Evolutionary conservation across 2,888 invertebrate species (phyloP).

Genomic region (Octodonta nipae): DNA sequence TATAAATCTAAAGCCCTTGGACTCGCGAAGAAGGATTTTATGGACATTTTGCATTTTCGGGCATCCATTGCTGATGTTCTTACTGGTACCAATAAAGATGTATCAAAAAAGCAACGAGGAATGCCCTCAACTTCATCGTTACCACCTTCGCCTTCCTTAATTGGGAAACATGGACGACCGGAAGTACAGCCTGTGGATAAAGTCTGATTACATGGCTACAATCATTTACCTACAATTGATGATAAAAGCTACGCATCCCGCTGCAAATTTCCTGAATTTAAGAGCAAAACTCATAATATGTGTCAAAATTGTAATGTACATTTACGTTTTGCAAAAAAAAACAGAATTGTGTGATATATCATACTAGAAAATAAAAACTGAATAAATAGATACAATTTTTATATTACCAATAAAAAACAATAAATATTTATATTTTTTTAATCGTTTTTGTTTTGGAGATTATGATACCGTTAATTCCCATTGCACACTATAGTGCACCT

Average conservation of each 20-base stretch:
- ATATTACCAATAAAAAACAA: too few species aligned
- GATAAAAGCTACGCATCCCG: constrained; percentile 3
- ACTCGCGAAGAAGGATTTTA: constrained; percentile 3
- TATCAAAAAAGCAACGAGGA: constrained; percentile 1
- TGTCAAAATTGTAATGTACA: too few species aligned
- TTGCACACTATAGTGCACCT: constrained; percentile 1
- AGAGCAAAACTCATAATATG: too few species aligned
- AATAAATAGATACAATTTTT: neutral
- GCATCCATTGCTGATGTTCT: constrained; percentile 6
- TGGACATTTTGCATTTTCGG: constrained; percentile 6
- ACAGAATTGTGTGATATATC: constrained; percentile 2
- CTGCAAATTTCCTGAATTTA: constrained; percentile 2
- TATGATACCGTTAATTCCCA: neutral
- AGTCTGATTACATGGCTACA: neutral
- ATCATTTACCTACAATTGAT: constrained; percentile 2
- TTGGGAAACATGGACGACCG: too few species aligned
- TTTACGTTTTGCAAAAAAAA: constrained; percentile 1
- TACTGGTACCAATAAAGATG: neutral
- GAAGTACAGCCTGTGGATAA: too few species aligned
- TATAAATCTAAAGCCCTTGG: constrained; percentile 5
- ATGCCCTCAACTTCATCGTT: neutral
- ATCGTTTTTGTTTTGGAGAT: too few species aligned
- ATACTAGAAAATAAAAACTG: too few species aligned
- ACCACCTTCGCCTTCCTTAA: too few species aligned
- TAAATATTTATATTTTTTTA: too few species aligned